Percentiles rank a stretch among this genome's conserved stretches.
phyloP scores from a whole-genome alignment of 1,140 invertebrate genomes.

The Lucilia cuprina region DNA sequence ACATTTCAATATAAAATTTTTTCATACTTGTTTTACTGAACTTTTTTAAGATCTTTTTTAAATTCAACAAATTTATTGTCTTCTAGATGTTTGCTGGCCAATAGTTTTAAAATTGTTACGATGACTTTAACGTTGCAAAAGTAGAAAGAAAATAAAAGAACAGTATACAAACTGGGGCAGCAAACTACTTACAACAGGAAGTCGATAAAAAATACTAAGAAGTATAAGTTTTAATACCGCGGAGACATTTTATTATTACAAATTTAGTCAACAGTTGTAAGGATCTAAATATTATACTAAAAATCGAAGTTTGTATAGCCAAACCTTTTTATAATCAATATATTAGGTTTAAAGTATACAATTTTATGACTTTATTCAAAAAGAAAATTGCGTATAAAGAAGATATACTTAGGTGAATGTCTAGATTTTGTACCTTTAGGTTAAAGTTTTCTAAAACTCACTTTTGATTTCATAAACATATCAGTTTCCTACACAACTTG shows the following conservation, averaged over 20 bases:
- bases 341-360: neutral
- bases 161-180: neutral
- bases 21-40: too few species aligned
- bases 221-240: neutral
- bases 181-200: neutral
- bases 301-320: neutral
- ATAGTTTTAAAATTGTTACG: neutral
- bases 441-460: neutral
- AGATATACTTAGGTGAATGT: neutral
- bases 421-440: neutral
- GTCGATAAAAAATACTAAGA: neutral
- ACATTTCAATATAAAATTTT: too few species aligned
- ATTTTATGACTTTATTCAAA: neutral
- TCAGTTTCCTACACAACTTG: neutral
- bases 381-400: neutral
- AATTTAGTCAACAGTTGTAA: neutral
- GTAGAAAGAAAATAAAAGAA: neutral
- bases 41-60: too few species aligned
- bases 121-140: neutral
- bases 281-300: neutral
- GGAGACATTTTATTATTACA: neutral
- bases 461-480: slow-evolving; percentile 8
- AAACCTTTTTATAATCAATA: neutral
- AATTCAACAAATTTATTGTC: neutral
- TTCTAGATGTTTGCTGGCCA: neutral